Evolutionary conservation across 2,888 invertebrate species (phyloP), one percentile per base, ranked within the genome.

Genomic region (Phasia obesa): DNA sequence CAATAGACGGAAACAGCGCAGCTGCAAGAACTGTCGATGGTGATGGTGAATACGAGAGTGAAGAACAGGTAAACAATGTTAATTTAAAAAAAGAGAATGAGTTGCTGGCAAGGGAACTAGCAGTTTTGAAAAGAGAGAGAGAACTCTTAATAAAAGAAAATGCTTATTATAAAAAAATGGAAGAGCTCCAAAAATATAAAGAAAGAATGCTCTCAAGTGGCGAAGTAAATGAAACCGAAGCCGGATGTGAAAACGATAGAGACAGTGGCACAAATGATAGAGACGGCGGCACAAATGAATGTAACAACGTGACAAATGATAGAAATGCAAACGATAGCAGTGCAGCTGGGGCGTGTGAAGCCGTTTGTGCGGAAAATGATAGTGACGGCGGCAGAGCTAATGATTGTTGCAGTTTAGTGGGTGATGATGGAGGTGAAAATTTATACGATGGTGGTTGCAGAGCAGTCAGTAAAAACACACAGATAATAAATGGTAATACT

Each of bases 71-170:
- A 6, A 49, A 27, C 27, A 27, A 27, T 27, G 27, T 23, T 2
- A 15, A 15, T 17, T 31, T 19, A 9, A 31, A 3, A 42, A 60
- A 17, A n/a, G 44, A 62, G 13, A 17, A 19, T 19, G 9, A 64
- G 38, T 38, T 38, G 13, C 15, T 2, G 13, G 38, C 17, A 13
- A 51, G 17, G 23, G 67, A 67, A 38, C 25, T 53, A 1, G 71
- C 60, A 51, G 4, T 71, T 23, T 19, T 71, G 23, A 71, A 42
- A 25, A 49, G 21, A 53, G 38, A 71, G 4, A 60, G 25, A 2
- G 38, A 71, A 17, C n/a, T 71, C 27, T 42, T 60, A 19, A 25
- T 13, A 3, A 59, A 38, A 2, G 60, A 71, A 42, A 71, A 71
- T 23, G 51, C 64, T 57, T 62, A 55, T 35, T 62, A 49, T 47